Evolutionary conservation across 2,113 vertebrate species (phyloP).

Genomic region (Potamarius usumacintae): DNA sequence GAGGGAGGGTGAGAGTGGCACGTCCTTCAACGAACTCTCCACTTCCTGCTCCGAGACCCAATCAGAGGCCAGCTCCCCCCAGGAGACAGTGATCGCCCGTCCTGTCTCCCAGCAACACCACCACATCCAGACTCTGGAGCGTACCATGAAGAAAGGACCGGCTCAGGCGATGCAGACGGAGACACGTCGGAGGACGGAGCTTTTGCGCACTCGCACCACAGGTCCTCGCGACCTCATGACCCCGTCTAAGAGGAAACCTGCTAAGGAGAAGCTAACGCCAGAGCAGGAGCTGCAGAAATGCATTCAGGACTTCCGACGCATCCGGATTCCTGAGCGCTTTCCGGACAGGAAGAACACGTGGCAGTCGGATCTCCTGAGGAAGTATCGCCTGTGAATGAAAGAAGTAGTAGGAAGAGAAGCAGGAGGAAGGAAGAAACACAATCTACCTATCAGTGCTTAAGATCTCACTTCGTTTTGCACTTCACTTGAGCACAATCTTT

Average conservation of each 20-base stretch:
- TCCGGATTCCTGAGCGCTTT: conserved; percentile 94
- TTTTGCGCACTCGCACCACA: conserved; percentile 88
- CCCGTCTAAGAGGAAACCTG: conserved; percentile 82
- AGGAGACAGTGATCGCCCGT: conserved; percentile 92
- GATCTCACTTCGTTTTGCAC: conserved; percentile 43
- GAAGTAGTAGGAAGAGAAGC: not conserved
- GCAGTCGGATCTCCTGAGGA: conserved; percentile 95
- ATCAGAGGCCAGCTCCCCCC: conserved; percentile 93
- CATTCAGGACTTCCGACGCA: conserved; percentile 97
- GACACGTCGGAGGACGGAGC: conserved; percentile 90
- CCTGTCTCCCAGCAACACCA: conserved; percentile 85
- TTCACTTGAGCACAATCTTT: conserved; percentile 37
- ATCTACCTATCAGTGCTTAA: conserved; percentile 40
- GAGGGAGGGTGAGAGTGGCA: conserved; percentile 93
- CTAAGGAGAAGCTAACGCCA: conserved; percentile 93
- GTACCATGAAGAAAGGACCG: conserved; percentile 84
- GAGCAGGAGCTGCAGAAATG: conserved; percentile 97
- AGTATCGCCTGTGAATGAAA: conserved; percentile 85
- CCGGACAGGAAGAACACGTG: conserved; percentile 94
- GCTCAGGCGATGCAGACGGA: conserved; percentile 83
- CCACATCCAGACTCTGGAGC: conserved; percentile 93
- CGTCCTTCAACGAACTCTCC: conserved; percentile 95
- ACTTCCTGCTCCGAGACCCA: conserved; percentile 97
- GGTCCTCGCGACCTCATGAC: conserved; percentile 84
- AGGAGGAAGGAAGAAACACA: conserved; percentile 5